These are phyloP conservation scores for Tupaia tana DNA, from an alignment of 2,113 vertebrate species.

Conservation along the genomic window DNA sequence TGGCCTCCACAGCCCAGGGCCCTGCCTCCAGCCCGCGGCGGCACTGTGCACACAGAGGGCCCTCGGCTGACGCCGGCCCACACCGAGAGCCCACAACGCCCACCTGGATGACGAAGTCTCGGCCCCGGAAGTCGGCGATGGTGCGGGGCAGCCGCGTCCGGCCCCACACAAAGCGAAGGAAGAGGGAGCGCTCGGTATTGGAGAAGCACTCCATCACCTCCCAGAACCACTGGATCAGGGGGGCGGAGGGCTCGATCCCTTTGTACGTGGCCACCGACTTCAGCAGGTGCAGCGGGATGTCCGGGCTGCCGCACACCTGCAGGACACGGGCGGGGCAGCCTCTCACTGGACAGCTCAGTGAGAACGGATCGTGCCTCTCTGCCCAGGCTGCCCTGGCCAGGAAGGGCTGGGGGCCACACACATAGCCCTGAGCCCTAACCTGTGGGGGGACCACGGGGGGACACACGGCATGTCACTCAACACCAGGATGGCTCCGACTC, in stretches of 20 bases:
- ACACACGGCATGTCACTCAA: not conserved
- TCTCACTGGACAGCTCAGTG: too few species aligned
- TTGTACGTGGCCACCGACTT: constrained; percentile 99
- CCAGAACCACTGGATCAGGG: constrained; percentile 99
- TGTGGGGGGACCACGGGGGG: too few species aligned
- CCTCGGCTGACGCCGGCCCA: not conserved
- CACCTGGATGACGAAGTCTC: constrained; percentile 99
- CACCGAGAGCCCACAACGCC: not conserved
- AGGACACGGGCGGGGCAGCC: too few species aligned
- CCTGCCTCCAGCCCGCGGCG: too few species aligned
- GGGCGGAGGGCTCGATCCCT: constrained; percentile 94
- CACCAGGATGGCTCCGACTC: not conserved
- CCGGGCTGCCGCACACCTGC: constrained; percentile 98
- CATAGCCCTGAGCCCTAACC: too few species aligned
- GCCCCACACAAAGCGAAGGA: constrained; percentile 98
- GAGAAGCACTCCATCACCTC: constrained; percentile 99
- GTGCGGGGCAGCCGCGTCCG: constrained; percentile 97
- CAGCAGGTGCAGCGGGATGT: constrained; percentile 97
- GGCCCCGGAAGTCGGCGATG: constrained; percentile 97
- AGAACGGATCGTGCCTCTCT: too few species aligned
- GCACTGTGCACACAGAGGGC: too few species aligned
- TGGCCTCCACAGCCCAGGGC: too few species aligned
- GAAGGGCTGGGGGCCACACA: too few species aligned
- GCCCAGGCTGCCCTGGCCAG: too few species aligned
- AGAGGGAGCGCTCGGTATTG: constrained; percentile 97